Base-by-base conservation (phyloP, 2,797 vertebrate genomes). In the Atherinosoma microstoma region DNA sequence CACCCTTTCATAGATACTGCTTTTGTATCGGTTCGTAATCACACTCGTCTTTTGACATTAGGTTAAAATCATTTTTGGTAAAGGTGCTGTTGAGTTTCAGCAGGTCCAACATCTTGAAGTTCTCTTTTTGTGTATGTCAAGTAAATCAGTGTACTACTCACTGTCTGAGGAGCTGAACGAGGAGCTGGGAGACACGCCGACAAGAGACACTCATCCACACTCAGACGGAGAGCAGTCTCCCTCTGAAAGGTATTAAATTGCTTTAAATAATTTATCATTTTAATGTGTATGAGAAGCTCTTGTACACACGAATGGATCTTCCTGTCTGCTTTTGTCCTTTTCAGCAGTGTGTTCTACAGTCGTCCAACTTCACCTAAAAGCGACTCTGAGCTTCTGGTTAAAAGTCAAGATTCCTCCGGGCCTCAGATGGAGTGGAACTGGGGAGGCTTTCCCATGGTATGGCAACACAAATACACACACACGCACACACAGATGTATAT, bases 361-460 rank as follows among this genome's bases (percentile, higher is more conserved):
- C 94, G 87, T 0, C 56, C 88, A 0, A 84, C 93, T 0, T 95
- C 96, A 78, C 95, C 95, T 2, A 97, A 93, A 91, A 99, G 97
- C 16, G 98, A 99, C 90, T 99, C 98, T 0, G 98, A 99, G 89
- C 91, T 99, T 70, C 86, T 97, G 83, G 60, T 96, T 18, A 95
- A 93, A 89, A 58, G 72, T 0, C 91, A 89, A 0, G 95, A 96
- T 74, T 84, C 87, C n/a, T 66, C 90, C 30, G 96, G 95, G 58
- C 95, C 95, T 70, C 94, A 92, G 58, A 88, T 98, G 87, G 94
- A 97, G 84, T 99, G 98, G 98, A 92, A 91, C 90, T 99, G 98
- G 98, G 98, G 98, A 54, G 95, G 86, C 53, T 95, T 99, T 78
- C 98, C 98, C 11, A 94, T 91, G 94, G 98, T 99, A 82, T 65